Conservation (phyloP, 2,888 invertebrate species). For the Balanococcus diminutus region DNA sequence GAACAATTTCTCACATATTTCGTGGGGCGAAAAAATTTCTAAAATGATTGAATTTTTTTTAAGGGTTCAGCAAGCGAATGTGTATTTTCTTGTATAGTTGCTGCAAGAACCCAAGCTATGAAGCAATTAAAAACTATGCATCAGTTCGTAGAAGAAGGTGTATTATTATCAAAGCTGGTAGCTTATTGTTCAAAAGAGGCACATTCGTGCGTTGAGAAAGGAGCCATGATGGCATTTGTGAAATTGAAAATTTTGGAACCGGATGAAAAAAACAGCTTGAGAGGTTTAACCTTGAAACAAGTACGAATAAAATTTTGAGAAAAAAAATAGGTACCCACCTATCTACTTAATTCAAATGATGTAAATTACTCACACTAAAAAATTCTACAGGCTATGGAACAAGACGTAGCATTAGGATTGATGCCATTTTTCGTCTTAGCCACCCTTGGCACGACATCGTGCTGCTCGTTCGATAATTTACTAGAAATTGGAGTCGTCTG, state of each 20-base stretch:
- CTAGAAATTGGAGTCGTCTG: constrained; percentile 88
- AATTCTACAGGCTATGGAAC: constrained; percentile 84
- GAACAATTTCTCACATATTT: too few species aligned
- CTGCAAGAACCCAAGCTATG: constrained; percentile 87
- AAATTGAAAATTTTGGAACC: constrained; percentile 87
- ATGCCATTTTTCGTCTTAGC: constrained; percentile 96
- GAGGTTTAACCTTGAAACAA: constrained; percentile 79
- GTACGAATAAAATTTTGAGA: constrained; percentile 63
- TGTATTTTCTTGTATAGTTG: constrained; percentile 87
- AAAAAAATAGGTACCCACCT: too few species aligned
- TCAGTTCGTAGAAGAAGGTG: constrained; percentile 87
- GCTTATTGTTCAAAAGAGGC: constrained; percentile 90
- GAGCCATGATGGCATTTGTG: constrained; percentile 92
- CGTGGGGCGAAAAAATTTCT: too few species aligned
- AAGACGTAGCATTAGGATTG: constrained; percentile 89
- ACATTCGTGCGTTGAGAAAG: constrained; percentile 91
- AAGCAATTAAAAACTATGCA: constrained; percentile 83
- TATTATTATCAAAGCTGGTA: constrained; percentile 88
- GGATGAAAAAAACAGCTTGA: constrained; percentile 79
- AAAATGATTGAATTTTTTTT: constrained; percentile 57
- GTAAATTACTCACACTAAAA: not conserved
- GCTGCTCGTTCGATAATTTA: constrained; percentile 94
- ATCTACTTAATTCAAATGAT: too few species aligned
- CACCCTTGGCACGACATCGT: constrained; percentile 96
- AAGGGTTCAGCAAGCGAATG: constrained; percentile 97